A percentile compares a stretch with the other conserved stretches of the same genome.
Conservation (phyloP, 37 sponge, comb jelly and placozoan species). For the Spongilla lacustris region DNA sequence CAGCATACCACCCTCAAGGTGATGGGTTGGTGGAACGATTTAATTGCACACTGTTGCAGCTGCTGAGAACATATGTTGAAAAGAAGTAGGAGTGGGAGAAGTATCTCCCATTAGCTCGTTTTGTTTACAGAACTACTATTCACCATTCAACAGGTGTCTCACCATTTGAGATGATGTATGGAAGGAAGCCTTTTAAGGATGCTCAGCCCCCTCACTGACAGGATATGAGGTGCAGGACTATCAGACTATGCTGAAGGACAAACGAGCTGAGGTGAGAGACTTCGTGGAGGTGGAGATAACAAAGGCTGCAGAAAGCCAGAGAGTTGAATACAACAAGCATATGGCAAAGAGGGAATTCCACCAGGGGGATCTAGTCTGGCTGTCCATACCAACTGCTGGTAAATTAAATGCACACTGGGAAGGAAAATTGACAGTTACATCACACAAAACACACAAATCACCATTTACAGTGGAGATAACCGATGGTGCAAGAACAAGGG, state of each 20-base stretch:
- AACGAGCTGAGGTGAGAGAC: slow-evolving; percentile 37
- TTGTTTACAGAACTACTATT: too few species aligned
- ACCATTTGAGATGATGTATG: background rate
- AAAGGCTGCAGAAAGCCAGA: slow-evolving; percentile 29
- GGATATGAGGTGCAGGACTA: slow-evolving; percentile 30
- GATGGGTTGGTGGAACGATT: too few species aligned
- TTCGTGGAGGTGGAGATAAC: slow-evolving; percentile 38
- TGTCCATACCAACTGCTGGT: slow-evolving; percentile 63
- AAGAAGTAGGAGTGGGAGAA: too few species aligned
- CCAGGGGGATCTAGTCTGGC: slow-evolving; percentile 59
- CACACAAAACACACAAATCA: slow-evolving; percentile 12
- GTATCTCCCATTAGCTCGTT: too few species aligned
- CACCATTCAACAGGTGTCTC: too few species aligned
- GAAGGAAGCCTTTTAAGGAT: slow-evolving; percentile 11
- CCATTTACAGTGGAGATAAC: slow-evolving; percentile 22
- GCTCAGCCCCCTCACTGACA: slow-evolving; percentile 28
- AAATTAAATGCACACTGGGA: slow-evolving; percentile 70
- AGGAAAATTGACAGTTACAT: slow-evolving; percentile 39
- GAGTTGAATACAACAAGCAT: slow-evolving; percentile 17
- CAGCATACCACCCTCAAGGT: too few species aligned
- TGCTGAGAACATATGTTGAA: too few species aligned
- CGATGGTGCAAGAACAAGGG: slow-evolving; percentile 23
- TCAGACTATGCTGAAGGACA: slow-evolving; percentile 3
- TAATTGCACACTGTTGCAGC: too few species aligned
- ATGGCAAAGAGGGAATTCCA: background rate